phyloP scores from a whole-genome alignment of 2,797 vertebrate genomes.

The Helostoma temminkii region DNA sequence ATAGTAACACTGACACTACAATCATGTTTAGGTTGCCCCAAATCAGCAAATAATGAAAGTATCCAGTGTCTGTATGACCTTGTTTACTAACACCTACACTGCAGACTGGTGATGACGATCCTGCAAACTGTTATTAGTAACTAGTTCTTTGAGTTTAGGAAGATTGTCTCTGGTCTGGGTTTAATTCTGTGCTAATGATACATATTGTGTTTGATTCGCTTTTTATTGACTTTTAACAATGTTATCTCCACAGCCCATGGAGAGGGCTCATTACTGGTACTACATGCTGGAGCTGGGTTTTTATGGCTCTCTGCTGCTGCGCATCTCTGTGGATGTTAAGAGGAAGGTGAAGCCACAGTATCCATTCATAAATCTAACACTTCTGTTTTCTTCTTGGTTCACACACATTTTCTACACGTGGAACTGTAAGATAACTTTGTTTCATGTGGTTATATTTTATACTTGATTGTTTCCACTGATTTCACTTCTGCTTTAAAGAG shows the following conservation, averaged over 20 bases:
- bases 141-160: not conserved
- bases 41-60: no score
- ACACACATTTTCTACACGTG: slow-evolving; percentile 9
- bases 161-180: not conserved
- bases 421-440: not conserved
- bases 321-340: slow-evolving; percentile 91
- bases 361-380: not conserved
- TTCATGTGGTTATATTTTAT: slow-evolving; percentile 6
- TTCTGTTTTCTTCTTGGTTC: not conserved
- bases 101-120: no score
- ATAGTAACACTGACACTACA: no score
- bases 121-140: not conserved
- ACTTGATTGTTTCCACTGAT: not conserved
- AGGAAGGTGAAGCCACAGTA: slow-evolving; percentile 87
- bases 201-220: not conserved
- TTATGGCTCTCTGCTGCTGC: slow-evolving; percentile 91
- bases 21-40: no score
- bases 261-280: slow-evolving; percentile 88
- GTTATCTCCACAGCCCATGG: slow-evolving; percentile 83
- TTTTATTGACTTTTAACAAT: not conserved
- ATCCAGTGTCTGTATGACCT: no score
- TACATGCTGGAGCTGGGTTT: slow-evolving; percentile 94
- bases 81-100: no score
- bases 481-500: slow-evolving; percentile 27
- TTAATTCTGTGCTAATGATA: not conserved